These are phyloP conservation scores for Gambusia affinis DNA, from an alignment of 2,113 vertebrate genomes.

Conservation along the genomic window DNA sequence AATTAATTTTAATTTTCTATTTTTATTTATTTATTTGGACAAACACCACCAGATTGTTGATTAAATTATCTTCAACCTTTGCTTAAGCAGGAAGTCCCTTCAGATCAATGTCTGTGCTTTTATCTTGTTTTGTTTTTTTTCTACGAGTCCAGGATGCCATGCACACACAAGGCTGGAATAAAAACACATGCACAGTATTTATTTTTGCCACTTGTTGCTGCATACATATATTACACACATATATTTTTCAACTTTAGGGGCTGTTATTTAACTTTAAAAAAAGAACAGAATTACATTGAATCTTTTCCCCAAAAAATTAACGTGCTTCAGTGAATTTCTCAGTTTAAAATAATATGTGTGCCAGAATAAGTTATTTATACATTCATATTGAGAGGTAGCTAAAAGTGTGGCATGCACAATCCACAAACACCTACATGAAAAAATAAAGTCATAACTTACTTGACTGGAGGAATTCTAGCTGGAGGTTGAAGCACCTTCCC, in stretches of 20 bases:
- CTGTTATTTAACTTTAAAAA: no score
- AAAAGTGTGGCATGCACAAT: no score
- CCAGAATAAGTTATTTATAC: no score
- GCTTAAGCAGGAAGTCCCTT: not conserved
- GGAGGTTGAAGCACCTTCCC: constrained; percentile 29
- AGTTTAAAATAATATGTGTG: not conserved
- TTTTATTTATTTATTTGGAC: not conserved
- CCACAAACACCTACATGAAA: not conserved
- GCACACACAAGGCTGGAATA: not conserved
- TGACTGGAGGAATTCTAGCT: constrained; percentile 47
- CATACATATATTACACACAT: no score
- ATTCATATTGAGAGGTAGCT: no score
- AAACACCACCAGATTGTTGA: not conserved
- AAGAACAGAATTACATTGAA: no score
- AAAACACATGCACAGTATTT: not conserved
- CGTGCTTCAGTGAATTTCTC: not conserved
- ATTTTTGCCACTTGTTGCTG: no score
- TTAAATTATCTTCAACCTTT: not conserved
- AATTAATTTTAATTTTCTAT: not conserved
- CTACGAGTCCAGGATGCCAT: no score
- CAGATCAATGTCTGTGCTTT: no score
- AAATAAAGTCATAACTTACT: constrained; percentile 45
- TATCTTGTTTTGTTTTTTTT: no score
- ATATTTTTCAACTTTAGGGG: no score
- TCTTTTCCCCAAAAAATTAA: not conserved